Evolutionary conservation across 92 coral and sea anemone species (phyloP), one percentile per base, ranked within the genome.

Genomic region (Muricea muricata): DNA sequence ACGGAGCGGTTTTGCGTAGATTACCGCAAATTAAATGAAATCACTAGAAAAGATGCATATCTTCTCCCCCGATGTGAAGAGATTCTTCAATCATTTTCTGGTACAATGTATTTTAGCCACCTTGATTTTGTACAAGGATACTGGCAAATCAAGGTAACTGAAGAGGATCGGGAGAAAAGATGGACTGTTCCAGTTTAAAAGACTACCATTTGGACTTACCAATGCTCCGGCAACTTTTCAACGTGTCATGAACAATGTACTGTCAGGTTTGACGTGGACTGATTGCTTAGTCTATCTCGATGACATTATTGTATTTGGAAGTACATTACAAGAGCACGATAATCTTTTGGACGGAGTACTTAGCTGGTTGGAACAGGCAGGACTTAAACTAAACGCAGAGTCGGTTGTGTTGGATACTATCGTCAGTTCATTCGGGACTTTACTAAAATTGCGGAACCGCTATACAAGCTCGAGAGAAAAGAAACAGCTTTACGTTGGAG

Each of bases 331-430:
- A n/a, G n/a, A n/a, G n/a, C n/a, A n/a, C n/a, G n/a, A n/a, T n/a
- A n/a, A n/a, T n/a, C n/a, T n/a, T n/a, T n/a, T n/a, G n/a, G n/a
- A n/a, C n/a, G n/a, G n/a, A n/a, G n/a, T n/a, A n/a, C n/a, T n/a
- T n/a, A n/a, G n/a, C n/a, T n/a, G n/a, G n/a, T n/a, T 88, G 73
- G 68, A 79, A 65, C 82, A 50, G 29, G 91, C 87, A 0, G 84
- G 84, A 37, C 32, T 82, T 47, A 87, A 82, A 56, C 76, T 82
- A 30, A 75, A 83, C 66, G 73, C 88, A 6, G 75, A 47, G 76
- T n/a, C n/a, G 73, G 50, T 66, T 76, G 91, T 73, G 66, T 81
- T 13, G 82, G 77, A 14, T 65, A 88, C 85, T 88, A 69, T 30
- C 65, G 78, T 1, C 76, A 89, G 24, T 89, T 88, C 39, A 85